These are phyloP conservation scores for Himantopus leucocephalus DNA, from an alignment of 2,113 vertebrate genomes.

Conservation along the genomic window DNA sequence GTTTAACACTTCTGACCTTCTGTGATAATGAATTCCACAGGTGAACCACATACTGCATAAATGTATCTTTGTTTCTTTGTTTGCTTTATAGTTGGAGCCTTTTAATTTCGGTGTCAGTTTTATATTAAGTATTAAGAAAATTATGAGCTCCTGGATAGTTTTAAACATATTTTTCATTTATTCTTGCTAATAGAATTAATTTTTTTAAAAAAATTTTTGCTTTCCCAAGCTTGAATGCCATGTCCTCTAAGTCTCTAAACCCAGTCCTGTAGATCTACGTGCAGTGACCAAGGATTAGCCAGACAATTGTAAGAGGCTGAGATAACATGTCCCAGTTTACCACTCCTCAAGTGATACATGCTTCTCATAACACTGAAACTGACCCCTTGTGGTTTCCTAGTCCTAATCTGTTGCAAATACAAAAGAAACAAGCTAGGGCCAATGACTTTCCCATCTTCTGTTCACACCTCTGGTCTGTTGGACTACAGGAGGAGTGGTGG, in stretches of 20 bases:
- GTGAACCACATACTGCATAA: not conserved
- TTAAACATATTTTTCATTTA: not conserved
- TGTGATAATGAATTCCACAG: constrained; percentile 5
- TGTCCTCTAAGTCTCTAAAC: not conserved
- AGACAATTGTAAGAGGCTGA: not conserved
- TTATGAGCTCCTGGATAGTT: not conserved
- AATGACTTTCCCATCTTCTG: not conserved
- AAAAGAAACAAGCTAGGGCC: not conserved
- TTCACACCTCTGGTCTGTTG: not conserved
- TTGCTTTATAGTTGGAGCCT: not conserved
- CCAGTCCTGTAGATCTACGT: not conserved
- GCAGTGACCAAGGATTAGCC: not conserved
- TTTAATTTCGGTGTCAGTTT: not conserved
- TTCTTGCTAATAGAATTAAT: not conserved
- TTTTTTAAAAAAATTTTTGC: not conserved
- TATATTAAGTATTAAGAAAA: not conserved
- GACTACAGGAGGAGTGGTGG: not conserved
- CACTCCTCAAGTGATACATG: not conserved
- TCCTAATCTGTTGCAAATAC: not conserved
- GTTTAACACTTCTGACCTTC: not conserved
- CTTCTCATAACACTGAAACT: not conserved
- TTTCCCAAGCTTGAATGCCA: not conserved
- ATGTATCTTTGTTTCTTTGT: not conserved
- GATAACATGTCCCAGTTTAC: not conserved
- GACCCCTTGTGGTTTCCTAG: not conserved